These are phyloP conservation scores for Alectura lathami DNA, from an alignment of 2,113 vertebrate species.

Conservation along the genomic window DNA sequence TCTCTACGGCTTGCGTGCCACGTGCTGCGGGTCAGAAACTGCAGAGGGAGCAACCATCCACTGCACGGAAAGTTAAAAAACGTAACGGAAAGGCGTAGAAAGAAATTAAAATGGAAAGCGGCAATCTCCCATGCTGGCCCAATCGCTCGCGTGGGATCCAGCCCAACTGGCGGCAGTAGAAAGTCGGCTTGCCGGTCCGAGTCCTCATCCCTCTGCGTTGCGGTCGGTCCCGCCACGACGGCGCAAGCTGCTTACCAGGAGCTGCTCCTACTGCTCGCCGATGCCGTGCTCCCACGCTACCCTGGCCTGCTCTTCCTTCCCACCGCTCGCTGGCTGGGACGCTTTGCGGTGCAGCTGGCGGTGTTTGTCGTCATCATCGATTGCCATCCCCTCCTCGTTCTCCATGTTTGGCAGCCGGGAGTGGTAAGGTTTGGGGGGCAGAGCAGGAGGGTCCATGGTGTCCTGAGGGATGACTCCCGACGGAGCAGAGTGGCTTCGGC, in stretches of 20 bases:
- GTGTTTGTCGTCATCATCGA: constrained; percentile 88
- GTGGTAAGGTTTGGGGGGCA: constrained; percentile 90
- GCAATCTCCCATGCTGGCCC: constrained; percentile 79
- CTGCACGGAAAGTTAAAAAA: constrained; percentile 72
- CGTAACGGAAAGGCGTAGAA: constrained; percentile 72
- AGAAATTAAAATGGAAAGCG: constrained; percentile 79
- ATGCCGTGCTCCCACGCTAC: constrained; percentile 93
- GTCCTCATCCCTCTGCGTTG: constrained; percentile 42
- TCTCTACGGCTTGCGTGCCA: constrained; percentile 45
- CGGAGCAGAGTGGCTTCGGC: constrained; percentile 90
- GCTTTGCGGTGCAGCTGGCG: constrained; percentile 85
- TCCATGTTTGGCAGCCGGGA: constrained; percentile 79
- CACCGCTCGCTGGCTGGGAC: constrained; percentile 83
- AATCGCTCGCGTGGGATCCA: constrained; percentile 63
- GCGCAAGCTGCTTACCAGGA: constrained; percentile 41
- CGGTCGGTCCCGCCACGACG: constrained; percentile 42
- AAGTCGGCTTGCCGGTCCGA: constrained; percentile 56
- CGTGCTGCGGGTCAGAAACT: constrained; percentile 56
- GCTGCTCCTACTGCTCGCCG: constrained; percentile 84
- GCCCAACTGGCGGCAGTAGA: constrained; percentile 75
- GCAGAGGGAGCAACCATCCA: constrained; percentile 78
- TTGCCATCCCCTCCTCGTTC: constrained; percentile 83
- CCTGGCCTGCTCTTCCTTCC: constrained; percentile 88
- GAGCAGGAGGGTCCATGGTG: constrained; percentile 83
- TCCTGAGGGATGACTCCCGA: constrained; percentile 85